Evolutionary conservation across 2,888 invertebrate species (phyloP), one percentile per base, ranked within the genome.

Genomic region (Chironomus tentans): DNA sequence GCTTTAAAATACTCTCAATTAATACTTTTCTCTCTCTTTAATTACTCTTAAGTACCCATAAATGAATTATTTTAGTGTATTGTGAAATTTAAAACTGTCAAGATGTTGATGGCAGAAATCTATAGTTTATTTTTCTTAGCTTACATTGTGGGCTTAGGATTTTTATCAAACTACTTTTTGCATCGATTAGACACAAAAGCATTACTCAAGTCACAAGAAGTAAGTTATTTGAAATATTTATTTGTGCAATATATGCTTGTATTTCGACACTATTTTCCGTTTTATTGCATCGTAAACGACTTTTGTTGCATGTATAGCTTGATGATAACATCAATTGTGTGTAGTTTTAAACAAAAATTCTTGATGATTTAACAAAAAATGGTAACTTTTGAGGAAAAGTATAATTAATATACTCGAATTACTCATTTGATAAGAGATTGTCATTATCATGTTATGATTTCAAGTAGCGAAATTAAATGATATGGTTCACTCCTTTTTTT

Each of bases 31-130:
- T 18, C 56, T 56, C 56, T 56, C 56, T 56, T 56, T 56, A 15
- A 56, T 56, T 15, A 56, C 15, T 56, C 24, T 24, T 21, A 65
- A 65, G 18, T 65, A 65, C 21, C 12, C 24, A n/a, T 13, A 10
- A 65, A 21, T 65, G 65, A 24, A 24, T n/a, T 38, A 15, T 15
- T 18, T 22, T 12, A 65, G 21, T 56, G 7, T 12, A 12, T 18
- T 15, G 3, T 56, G n/a, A 6, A 56, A 56, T 24, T 12, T 65
- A 6, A 65, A 65, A 65, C 22, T 12, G 65, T 10, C 65, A 65
- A 65, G 22, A 65, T 65, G 65, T 65, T 65, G 65, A 65, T 65
- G 65, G 24, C 22, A 24, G 65, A 65, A 65, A 65, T 65, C 24
- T 65, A 65, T 65, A 65, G 65, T 65, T 65, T 65, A 12, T 13